These are phyloP conservation scores for Drosophila insularis DNA, from an alignment of 1,140 invertebrate genomes.

Conservation along the genomic window DNA sequence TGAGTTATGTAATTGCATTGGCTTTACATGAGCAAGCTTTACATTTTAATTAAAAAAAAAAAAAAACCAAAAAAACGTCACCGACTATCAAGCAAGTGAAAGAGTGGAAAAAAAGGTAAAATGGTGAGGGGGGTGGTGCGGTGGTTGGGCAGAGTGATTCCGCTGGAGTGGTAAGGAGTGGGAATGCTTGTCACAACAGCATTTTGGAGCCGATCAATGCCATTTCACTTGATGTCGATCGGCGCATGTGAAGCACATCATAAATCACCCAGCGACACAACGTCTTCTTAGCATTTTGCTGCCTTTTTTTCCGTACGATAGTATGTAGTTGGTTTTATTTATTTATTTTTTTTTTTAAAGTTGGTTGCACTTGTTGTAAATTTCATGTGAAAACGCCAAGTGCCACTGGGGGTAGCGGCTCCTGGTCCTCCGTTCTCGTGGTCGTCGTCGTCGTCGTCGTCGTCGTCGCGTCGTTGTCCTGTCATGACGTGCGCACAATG, in stretches of 20 bases:
- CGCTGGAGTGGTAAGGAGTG: too few species aligned
- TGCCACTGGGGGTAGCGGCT: slow-evolving; percentile 48
- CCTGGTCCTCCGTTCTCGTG: slow-evolving; percentile 24
- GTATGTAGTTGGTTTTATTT: too few species aligned
- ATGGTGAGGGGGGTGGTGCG: neutral
- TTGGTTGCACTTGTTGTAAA: slow-evolving; percentile 74
- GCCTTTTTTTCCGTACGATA: neutral
- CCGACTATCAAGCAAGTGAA: neutral
- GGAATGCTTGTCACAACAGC: slow-evolving; percentile 60
- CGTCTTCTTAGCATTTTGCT: slow-evolving; percentile 66
- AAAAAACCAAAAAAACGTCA: slow-evolving; percentile 46
- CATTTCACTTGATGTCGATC: slow-evolving; percentile 73
- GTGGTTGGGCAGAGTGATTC: neutral
- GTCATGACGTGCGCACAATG: slow-evolving; percentile 78
- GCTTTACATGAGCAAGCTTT: slow-evolving; percentile 72
- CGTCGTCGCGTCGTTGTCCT: slow-evolving; percentile 22
- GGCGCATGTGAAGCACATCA: slow-evolving; percentile 67
- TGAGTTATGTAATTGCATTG: slow-evolving; percentile 76
- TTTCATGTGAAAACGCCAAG: slow-evolving; percentile 73
- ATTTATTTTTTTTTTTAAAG: slow-evolving; percentile 3
- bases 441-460: slow-evolving; percentile 23
- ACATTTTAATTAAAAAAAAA: slow-evolving; percentile 74
- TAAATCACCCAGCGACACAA: slow-evolving; percentile 64
- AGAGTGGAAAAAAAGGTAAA: neutral
- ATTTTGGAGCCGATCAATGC: slow-evolving; percentile 71